These are phyloP conservation scores for Anguilla marmorata DNA, from an alignment of 2,797 vertebrate species.

Conservation along the genomic window DNA sequence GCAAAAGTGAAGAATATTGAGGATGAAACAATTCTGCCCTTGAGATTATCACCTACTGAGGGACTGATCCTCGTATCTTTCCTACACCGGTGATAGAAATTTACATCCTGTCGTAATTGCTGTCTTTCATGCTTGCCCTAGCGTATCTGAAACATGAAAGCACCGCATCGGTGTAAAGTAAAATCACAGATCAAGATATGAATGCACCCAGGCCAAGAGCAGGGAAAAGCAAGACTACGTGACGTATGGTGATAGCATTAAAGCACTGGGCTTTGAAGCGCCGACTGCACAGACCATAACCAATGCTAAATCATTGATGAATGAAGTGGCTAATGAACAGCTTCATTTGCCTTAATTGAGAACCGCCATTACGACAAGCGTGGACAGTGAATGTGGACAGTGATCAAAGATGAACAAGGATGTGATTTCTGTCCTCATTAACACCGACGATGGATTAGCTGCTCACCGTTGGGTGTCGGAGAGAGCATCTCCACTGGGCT, in stretches of 20 bases:
- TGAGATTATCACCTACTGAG: background rate
- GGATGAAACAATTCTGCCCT: background rate
- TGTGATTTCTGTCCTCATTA: slow-evolving; percentile 14
- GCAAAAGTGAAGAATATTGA: background rate
- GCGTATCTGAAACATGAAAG: background rate
- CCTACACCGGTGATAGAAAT: background rate
- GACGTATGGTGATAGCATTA: background rate
- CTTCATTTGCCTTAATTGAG: slow-evolving; percentile 4
- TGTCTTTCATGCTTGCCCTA: background rate
- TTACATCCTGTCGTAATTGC: background rate
- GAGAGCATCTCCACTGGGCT: background rate
- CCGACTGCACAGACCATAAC: background rate
- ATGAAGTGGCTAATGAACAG: background rate
- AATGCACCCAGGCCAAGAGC: background rate
- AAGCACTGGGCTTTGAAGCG: background rate
- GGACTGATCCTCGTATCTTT: background rate
- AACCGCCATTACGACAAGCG: background rate
- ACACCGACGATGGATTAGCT: background rate
- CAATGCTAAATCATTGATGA: slow-evolving; percentile 3
- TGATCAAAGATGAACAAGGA: slow-evolving; percentile 4
- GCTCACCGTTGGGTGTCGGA: background rate
- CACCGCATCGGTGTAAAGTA: background rate
- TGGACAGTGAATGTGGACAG: background rate
- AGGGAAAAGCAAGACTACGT: background rate
- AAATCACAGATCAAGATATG: background rate